Base-by-base conservation (phyloP, 2,888 invertebrate genomes). In the Erynnis tages region DNA sequence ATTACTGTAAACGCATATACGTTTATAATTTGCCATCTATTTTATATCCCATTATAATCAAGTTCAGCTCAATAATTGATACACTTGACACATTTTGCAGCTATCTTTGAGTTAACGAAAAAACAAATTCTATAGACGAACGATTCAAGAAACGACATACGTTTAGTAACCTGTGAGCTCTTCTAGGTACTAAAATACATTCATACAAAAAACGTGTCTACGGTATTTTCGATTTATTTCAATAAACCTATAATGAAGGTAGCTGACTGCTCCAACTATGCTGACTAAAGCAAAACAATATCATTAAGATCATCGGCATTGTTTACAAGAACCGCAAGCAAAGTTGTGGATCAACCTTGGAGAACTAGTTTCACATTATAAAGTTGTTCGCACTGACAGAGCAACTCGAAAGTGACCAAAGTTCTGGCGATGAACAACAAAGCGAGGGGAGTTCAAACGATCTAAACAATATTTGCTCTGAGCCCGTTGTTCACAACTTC, bases 331-430 rank as follows among this genome's bases (percentile, higher is more conserved):
- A 35, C 38, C 38, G 21, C 27, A 7, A 17, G 37, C 37, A 14
- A 50, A 50, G 34, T 63, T 71, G 57, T 58, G 58, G 65, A 63
- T 62, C 69, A 79, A 78, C 80, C 80, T 83, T 81, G 78, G 75
- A 62, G 78, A 76, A 66, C 66, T 76, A 75, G 78, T 79, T 81
- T 67, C 66, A 63, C 63, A 73, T 78, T 77, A 70, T 73, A 73
- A 81, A 82, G 76, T 81, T 19, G 67, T 63, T 13, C 54, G 48
- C 50, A 62, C 56, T 57, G 57, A 57, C 60, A 57, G 54, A 63
- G 63, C 62, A 68, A 66, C 65, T 75, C 67, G 67, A 71, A 73
- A 76, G 77, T 80, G 76, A 75, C 75, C 75, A 54, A 83, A 82
- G 72, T 82, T 78, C 38, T 35, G 65, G 60, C 71, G 69, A 76